Base-by-base conservation (phyloP, 2,888 invertebrate genomes). In the Rhagophthalmus giganteus region DNA sequence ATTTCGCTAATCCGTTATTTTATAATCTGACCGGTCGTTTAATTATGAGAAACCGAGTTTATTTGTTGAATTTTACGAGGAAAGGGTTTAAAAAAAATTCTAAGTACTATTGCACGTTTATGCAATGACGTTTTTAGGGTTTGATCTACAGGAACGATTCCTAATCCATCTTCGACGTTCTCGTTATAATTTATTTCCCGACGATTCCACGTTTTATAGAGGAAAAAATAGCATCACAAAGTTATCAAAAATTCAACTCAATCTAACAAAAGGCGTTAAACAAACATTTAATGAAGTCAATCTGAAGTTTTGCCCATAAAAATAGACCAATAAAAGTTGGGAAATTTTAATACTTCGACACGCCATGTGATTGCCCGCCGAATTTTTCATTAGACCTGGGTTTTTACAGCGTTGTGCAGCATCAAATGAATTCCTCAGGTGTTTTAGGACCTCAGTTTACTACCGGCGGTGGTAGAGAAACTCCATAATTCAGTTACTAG, bases 211-310 rank as follows among this genome's bases (percentile, higher is more conserved):
- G 50, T 50, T 45, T 50, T 50, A 50, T 44, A 42, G 44, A 5
- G 47, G 27, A 51, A 53, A 47, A 48, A 46, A 52, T 52, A 35
- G 40, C 53, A 39, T 53, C 46, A 42, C 52, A 46, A 38, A 60
- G 60, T 63, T 64, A 65, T 66, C 65, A 67, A 67, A 67, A 66
- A 67, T 67, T 66, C 66, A 65, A 66, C 63, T 66, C 66, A 67
- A 67, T 67, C 66, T 63, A 65, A 67, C 67, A 67, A 66, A 66
- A 65, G 65, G 64, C 63, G 65, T 67, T 67, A 66, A 67, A 63
- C 63, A 61, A 62, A 60, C 64, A 62, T 61, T 65, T 64, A 64
- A 65, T 63, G 63, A 60, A 55, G 42, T 62, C 66, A 68, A 66
- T 68, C 67, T 64, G 64, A 65, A 64, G 58, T 63, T 65, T 64